Base-by-base conservation (phyloP, 2,797 vertebrate genomes). In the Eutrigla gurnardus region DNA sequence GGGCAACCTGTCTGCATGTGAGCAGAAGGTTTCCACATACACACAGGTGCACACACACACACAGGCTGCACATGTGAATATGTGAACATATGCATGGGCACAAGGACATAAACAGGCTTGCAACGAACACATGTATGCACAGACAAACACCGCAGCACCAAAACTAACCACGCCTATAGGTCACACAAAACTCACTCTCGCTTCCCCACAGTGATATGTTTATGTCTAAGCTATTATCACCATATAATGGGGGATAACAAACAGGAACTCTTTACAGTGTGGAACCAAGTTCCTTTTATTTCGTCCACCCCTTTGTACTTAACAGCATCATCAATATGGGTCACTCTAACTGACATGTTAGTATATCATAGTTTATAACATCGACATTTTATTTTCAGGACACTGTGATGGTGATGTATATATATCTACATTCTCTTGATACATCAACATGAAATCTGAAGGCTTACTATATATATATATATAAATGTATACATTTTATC, bases 1-100 rank as follows among this genome's bases (percentile, higher is more conserved):
- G 58, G 63, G 42, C 76, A 85, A 88, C 88, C 81, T 87, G 79
- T 86, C 70, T 52, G 36, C 57, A 80, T 4, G 6, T 62, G 75
- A 85, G 82, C 84, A 85, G 73, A 90, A 83, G 77, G 80, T 69
- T 70, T 73, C 32, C 55, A 74, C 50, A 70, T 47, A 83, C 61
- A 77, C 67, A 80, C 75, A 88, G 59, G 61, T 37, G 52, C 65
- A 75, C 46, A 72, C 47, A 33, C 15, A 85, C 71, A 69, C 40
- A 54, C 49, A 58, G 8, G 63, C 47, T 72, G 33, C 61, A 76
- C 64, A 61, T 77, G 54, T 73, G 65, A 68, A 53, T 57, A 60
- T 77, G 58, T 75, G 75, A 73, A 73, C 74, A 85, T 84, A 70
- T 73, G 70, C 33, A 73, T 35, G 59, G 25, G 72, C 58, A 72